Evolutionary conservation across 2,113 vertebrate species (phyloP).

Genomic region (Bufo bufo): DNA sequence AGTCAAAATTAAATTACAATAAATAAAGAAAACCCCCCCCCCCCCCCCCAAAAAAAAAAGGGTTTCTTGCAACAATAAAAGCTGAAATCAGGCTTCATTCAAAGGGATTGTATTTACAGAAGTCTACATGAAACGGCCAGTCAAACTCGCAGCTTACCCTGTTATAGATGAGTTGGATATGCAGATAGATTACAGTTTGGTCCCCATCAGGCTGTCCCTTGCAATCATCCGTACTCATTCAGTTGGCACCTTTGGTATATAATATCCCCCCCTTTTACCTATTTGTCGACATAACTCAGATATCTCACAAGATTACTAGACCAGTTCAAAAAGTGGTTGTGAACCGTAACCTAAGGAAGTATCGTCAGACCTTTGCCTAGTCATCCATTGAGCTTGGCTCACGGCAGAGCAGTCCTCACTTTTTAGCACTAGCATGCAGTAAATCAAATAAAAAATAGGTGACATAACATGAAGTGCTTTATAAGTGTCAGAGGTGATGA

Average conservation of each 20-base stretch:
- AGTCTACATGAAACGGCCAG: conserved; percentile 72
- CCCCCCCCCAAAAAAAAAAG: conserved; percentile 44
- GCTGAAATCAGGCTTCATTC: conserved; percentile 75
- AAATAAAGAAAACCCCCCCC: conserved; percentile 53
- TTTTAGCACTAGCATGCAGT: conserved; percentile 38
- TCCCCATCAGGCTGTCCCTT: conserved; percentile 51
- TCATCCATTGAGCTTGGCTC: conserved; percentile 10
- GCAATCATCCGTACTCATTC: conserved; percentile 45
- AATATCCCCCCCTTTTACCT: not conserved
- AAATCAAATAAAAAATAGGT: conserved; percentile 26
- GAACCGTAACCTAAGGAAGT: conserved; percentile 14
- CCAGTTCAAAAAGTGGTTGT: not conserved
- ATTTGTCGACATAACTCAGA: not conserved
- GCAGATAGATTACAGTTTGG: conserved; percentile 57
- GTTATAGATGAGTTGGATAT: conserved; percentile 55
- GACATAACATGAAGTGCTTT: conserved; percentile 31
- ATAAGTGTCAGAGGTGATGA: conserved; percentile 9
- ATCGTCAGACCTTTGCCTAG: not conserved
- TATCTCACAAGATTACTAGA: conserved; percentile 11
- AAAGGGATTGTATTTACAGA: conserved; percentile 76
- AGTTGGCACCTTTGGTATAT: conserved; percentile 55
- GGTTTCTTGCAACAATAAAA: conserved; percentile 70
- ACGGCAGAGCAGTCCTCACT: conserved; percentile 26
- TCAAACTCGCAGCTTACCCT: conserved; percentile 56
- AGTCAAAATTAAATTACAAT: conserved; percentile 47